Percentiles rank a stretch among this genome's conserved stretches.
phyloP scores from a whole-genome alignment of 2,888 invertebrate genomes.

The Caenorhabditis virilis region DNA sequence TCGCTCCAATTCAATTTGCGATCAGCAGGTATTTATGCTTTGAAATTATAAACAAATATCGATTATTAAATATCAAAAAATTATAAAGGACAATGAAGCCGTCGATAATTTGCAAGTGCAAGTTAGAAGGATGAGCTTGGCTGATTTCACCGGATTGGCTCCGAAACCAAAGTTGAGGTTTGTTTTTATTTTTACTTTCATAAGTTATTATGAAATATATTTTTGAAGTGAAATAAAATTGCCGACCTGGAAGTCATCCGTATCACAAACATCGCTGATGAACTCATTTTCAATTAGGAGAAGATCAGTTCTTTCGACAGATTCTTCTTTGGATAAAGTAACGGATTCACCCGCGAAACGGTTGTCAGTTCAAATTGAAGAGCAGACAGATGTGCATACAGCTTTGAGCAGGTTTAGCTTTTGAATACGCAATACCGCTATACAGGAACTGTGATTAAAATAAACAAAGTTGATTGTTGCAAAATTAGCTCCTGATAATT shows the following conservation, averaged over 20 bases:
- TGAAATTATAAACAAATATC: neutral
- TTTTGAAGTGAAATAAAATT: conserved; percentile 40
- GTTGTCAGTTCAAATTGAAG: conserved; percentile 32
- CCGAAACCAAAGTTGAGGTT: conserved; percentile 40
- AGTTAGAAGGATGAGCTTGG: conserved; percentile 59
- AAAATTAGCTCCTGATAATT: too few relatives aligned
- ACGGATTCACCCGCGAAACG: conserved; percentile 33
- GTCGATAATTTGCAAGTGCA: conserved; percentile 28
- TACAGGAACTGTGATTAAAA: too few relatives aligned
- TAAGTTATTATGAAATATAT: neutral
- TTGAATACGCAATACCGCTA: too few relatives aligned
- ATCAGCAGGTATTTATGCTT: conserved; percentile 30
- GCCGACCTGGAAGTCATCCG: conserved; percentile 40
- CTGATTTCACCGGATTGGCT: conserved; percentile 63
- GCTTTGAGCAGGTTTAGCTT: conserved; percentile 37
- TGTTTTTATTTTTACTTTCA: conserved; percentile 4
- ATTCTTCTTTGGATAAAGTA: too few relatives aligned
- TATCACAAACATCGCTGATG: conserved; percentile 38
- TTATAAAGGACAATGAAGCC: neutral
- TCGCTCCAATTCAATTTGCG: conserved; percentile 54
- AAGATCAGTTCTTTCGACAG: conserved; percentile 38
- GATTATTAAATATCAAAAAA: neutral
- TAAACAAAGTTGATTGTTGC: too few relatives aligned
- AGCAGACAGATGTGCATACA: conserved; percentile 34
- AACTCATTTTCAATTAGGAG: conserved; percentile 43